phyloP scores from a whole-genome alignment of 2,113 vertebrate genomes.

The Candoia aspera region DNA sequence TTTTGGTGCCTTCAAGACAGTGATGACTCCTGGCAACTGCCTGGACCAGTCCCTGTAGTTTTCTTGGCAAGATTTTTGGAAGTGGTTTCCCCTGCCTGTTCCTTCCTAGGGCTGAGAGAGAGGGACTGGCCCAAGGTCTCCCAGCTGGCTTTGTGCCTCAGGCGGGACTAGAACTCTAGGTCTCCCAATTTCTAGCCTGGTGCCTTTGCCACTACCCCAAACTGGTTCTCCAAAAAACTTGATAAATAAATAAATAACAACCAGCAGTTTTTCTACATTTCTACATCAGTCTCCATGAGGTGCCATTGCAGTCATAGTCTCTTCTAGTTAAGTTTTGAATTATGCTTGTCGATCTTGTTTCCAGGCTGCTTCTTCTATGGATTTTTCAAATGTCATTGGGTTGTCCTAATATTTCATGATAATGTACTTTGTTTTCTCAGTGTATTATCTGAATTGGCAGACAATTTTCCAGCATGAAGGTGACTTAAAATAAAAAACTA shows the following conservation, averaged over 20 bases:
- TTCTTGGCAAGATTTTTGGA: neutral
- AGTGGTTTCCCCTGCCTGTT: too few relatives aligned
- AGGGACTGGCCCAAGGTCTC: too few relatives aligned
- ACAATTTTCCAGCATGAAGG: neutral
- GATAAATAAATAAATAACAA: too few relatives aligned
- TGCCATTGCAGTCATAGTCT: neutral
- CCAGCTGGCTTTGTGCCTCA: too few relatives aligned
- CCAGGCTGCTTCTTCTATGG: neutral
- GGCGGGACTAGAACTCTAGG: too few relatives aligned
- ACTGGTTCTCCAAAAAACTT: too few relatives aligned
- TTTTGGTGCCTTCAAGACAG: neutral
- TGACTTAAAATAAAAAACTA: neutral
- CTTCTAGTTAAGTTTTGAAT: neutral
- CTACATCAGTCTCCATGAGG: rapidly evolving
- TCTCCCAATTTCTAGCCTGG: too few relatives aligned
- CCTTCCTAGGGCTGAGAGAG: too few relatives aligned
- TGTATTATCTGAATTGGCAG: neutral
- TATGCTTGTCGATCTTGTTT: neutral
- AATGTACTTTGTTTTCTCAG: neutral
- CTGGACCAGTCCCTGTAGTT: neutral
- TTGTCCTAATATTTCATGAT: neutral
- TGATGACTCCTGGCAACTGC: neutral
- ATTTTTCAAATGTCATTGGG: neutral
- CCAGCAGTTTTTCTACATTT: neutral
- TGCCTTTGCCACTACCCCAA: too few relatives aligned